Evolutionary conservation across 2,113 vertebrate species (phyloP).

Genomic region (Phodopus roborovskii): DNA sequence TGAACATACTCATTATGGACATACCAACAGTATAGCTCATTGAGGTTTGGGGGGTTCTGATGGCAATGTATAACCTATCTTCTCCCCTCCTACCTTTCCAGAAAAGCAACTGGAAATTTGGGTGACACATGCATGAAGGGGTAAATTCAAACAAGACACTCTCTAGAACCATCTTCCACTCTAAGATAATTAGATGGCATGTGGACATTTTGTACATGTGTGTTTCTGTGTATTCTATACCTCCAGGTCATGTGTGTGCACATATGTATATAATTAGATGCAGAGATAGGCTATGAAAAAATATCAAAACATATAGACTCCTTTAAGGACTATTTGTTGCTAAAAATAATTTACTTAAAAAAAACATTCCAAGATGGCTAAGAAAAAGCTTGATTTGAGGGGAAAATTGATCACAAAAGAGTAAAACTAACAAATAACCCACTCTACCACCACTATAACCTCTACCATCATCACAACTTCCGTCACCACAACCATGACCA

Average conservation of each 20-base stretch:
- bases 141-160: neutral
- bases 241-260: neutral
- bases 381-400: neutral
- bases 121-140: no score
- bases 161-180: neutral
- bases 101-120: neutral
- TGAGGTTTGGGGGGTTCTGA: neutral
- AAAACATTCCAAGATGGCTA: neutral
- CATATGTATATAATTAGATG: no score
- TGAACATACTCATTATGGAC: neutral
- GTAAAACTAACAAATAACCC: neutral
- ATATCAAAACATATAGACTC: neutral
- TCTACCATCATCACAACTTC: no score
- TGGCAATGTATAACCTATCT: no score
- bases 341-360: neutral
- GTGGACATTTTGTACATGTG: neutral
- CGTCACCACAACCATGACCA: no score
- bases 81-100: no score
- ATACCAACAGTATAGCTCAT: neutral
- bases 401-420: neutral
- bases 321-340: neutral
- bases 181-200: neutral
- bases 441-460: neutral
- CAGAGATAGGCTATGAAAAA: neutral
- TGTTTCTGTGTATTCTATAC: accelerated